These are phyloP conservation scores for Colletes collaris DNA, from an alignment of 2,888 invertebrate species.

Conservation along the genomic window DNA sequence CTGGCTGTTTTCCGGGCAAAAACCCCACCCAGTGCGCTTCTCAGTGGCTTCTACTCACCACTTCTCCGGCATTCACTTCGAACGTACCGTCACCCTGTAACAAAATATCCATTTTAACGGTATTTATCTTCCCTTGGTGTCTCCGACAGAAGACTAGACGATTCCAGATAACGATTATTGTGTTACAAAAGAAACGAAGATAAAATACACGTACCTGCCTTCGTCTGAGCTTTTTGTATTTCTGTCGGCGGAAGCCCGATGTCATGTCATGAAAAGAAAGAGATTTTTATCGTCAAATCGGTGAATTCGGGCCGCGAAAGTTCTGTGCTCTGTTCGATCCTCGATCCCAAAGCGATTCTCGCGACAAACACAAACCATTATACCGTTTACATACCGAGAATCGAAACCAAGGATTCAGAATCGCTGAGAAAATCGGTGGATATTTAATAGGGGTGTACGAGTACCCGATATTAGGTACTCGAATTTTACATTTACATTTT, in stretches of 20 bases:
- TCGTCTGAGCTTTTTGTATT: constrained; percentile 92
- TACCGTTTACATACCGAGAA: constrained; percentile 17
- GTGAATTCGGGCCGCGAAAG: constrained; percentile 17
- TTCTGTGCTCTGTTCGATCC: not conserved
- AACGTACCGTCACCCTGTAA: constrained; percentile 91
- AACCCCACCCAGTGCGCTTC: too few relatives aligned
- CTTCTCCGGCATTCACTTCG: constrained; percentile 89
- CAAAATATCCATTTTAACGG: not conserved
- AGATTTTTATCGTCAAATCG: constrained; percentile 59
- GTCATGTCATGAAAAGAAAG: constrained; percentile 75
- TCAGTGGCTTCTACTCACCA: constrained; percentile 84
- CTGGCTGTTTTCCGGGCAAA: too few relatives aligned
- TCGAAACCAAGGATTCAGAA: constrained; percentile 35
- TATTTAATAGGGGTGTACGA: constrained; percentile 10
- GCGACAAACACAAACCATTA: not conserved
- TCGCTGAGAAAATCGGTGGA: constrained; percentile 38
- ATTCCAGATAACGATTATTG: too few relatives aligned
- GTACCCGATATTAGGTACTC: not conserved
- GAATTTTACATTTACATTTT: constrained; percentile 9
- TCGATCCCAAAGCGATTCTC: constrained; percentile 27
- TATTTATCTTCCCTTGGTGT: not conserved
- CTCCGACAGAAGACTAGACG: not conserved
- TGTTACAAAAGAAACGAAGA: not conserved
- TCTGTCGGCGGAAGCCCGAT: constrained; percentile 84
- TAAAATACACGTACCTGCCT: constrained; percentile 86